These are phyloP conservation scores for Petaurus breviceps DNA, from an alignment of 2,113 vertebrate genomes.

Conservation along the genomic window DNA sequence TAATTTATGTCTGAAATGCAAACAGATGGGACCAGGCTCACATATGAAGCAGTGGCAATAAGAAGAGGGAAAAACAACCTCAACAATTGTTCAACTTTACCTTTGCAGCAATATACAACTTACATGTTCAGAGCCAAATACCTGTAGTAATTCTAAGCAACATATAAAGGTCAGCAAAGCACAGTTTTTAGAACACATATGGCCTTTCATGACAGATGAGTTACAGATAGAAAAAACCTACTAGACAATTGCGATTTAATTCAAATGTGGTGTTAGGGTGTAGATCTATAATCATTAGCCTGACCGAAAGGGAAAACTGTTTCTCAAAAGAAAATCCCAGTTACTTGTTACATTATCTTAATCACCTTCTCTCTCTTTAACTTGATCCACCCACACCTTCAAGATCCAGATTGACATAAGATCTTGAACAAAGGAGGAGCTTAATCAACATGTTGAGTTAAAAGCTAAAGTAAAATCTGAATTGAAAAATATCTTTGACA, in stretches of 20 bases:
- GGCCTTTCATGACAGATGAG: not conserved
- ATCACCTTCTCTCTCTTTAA: not conserved
- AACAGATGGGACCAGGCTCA: slow-evolving; percentile 22
- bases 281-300: not conserved
- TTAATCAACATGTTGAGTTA: not conserved
- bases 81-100: not conserved
- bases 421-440: not conserved
- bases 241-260: slow-evolving; percentile 6
- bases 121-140: slow-evolving; percentile 39
- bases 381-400: not conserved
- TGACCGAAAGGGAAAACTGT: not conserved
- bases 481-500: not conserved
- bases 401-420: not conserved
- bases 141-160: slow-evolving; percentile 61
- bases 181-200: not conserved
- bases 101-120: slow-evolving; percentile 60
- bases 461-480: not conserved
- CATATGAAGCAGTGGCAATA: slow-evolving; percentile 28
- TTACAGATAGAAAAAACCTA: not conserved
- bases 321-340: slow-evolving; percentile 11
- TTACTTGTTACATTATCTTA: not conserved
- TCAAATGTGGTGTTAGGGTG: not conserved
- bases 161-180: slow-evolving; percentile 55
- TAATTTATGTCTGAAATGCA: slow-evolving; percentile 77
- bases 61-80: slow-evolving; percentile 19